phyloP scores from a whole-genome alignment of 2,888 invertebrate genomes.

The Boloria selene region DNA sequence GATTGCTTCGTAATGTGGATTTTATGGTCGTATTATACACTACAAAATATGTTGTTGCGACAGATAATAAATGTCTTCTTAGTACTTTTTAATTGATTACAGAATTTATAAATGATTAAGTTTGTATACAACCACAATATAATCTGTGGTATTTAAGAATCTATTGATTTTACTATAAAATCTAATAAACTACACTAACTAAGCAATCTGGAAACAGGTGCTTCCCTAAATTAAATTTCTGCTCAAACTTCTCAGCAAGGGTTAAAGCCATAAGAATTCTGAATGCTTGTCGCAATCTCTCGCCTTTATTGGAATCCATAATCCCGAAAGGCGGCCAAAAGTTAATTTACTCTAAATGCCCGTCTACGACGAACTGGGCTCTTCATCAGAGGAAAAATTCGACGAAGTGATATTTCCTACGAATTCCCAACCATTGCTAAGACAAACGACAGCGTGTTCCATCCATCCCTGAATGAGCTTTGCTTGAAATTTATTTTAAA shows the following conservation, averaged over 20 bases:
- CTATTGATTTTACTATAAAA: neutral
- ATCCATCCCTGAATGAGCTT: constrained; percentile 39
- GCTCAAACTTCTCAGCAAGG: constrained; percentile 27
- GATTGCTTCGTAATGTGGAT: constrained; percentile 41
- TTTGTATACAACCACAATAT: neutral
- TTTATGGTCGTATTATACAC: constrained; percentile 31
- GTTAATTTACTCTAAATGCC: constrained; percentile 62
- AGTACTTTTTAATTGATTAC: neutral
- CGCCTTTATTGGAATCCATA: constrained; percentile 41
- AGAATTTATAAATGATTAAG: too few relatives aligned
- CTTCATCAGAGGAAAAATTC: constrained; percentile 62
- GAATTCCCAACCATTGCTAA: constrained; percentile 35
- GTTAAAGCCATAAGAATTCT: constrained; percentile 36
- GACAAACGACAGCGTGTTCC: constrained; percentile 39
- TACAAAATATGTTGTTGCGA: constrained; percentile 12
- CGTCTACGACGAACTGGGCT: constrained; percentile 51
- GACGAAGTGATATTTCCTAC: constrained; percentile 40
- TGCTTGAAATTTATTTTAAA: constrained; percentile 34
- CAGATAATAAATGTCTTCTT: neutral
- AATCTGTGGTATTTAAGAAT: neutral
- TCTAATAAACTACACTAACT: neutral
- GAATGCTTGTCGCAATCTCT: constrained; percentile 38
- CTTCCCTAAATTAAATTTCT: constrained; percentile 33
- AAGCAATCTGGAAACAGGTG: constrained; percentile 24
- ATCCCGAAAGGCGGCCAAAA: constrained; percentile 47